phyloP scores from a whole-genome alignment of 2,888 invertebrate genomes.

The Drosophila pseudotakahashii region DNA sequence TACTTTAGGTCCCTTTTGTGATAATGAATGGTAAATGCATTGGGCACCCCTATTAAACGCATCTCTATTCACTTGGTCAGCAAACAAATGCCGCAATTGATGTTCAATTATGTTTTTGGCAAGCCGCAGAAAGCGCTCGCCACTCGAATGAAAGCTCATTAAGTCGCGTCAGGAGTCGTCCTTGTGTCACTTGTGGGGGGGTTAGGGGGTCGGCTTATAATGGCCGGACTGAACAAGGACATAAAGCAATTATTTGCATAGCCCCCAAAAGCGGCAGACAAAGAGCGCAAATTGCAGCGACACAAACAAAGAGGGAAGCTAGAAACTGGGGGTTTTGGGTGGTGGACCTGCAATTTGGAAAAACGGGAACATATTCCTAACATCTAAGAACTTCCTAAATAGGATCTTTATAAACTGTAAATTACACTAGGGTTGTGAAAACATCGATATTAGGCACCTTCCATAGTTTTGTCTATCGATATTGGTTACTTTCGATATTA shows the following conservation, averaged over 20 bases:
- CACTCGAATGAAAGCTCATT: conserved; percentile 60
- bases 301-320: conserved; percentile 8
- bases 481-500: too few species aligned
- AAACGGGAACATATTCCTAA: neutral
- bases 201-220: conserved; percentile 37
- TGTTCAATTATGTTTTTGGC: conserved; percentile 60
- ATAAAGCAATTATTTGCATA: conserved; percentile 77
- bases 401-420: too few species aligned
- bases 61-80: conserved; percentile 2
- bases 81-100: conserved; percentile 53
- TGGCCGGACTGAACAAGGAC: conserved; percentile 59
- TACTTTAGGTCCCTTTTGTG: too few species aligned
- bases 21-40: neutral
- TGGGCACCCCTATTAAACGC: conserved; percentile 4
- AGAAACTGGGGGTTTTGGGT: conserved; percentile 1
- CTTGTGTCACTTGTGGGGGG: conserved; percentile 13
- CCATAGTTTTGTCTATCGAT: too few species aligned
- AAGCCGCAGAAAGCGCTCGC: conserved; percentile 49
- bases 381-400: too few species aligned
- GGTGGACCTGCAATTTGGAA: conserved; percentile 16
- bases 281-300: conserved; percentile 66
- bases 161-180: conserved; percentile 46
- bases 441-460: too few species aligned
- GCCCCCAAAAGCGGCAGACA: conserved; percentile 54
- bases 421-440: too few species aligned